Evolutionary conservation across 2,113 vertebrate genomes (phyloP).

Genomic region (Beaufortia kweichowensis): DNA sequence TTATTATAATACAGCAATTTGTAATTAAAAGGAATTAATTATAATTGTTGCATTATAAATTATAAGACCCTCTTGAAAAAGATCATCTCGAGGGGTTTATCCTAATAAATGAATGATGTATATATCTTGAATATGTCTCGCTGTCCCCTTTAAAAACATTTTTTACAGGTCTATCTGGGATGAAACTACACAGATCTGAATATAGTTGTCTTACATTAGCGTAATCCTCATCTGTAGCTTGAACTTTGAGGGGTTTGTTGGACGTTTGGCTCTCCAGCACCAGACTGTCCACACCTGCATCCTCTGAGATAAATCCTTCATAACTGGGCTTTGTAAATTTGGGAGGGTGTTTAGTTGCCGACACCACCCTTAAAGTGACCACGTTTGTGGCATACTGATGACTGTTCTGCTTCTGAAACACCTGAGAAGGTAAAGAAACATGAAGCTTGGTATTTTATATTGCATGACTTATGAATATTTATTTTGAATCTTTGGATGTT

Average conservation of each 20-base stretch:
- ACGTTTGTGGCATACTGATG: constrained; percentile 68
- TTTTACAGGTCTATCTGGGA: too few species aligned
- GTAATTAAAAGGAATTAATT: too few species aligned
- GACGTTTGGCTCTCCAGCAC: constrained; percentile 62
- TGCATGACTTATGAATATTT: too few species aligned
- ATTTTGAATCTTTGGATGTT: too few species aligned
- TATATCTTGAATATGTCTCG: too few species aligned
- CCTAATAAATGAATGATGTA: too few species aligned
- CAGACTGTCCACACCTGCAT: constrained; percentile 56
- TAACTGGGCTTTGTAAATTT: constrained; percentile 68
- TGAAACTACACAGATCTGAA: background rate
- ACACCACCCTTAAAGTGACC: constrained; percentile 69
- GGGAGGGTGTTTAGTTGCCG: constrained; percentile 65
- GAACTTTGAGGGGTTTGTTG: constrained; percentile 62
- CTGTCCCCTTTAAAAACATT: too few species aligned
- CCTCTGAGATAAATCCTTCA: constrained; percentile 48
- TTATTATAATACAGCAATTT: too few species aligned
- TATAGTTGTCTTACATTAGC: constrained; percentile 55
- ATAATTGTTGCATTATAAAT: too few species aligned
- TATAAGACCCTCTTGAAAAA: too few species aligned
- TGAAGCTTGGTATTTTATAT: background rate
- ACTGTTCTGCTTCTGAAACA: constrained; percentile 67
- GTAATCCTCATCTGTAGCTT: constrained; percentile 68
- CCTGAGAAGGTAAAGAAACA: constrained; percentile 67
- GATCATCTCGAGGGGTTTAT: too few species aligned